Base-by-base conservation (phyloP, 2,888 invertebrate genomes). In the Drosophila mimica region DNA sequence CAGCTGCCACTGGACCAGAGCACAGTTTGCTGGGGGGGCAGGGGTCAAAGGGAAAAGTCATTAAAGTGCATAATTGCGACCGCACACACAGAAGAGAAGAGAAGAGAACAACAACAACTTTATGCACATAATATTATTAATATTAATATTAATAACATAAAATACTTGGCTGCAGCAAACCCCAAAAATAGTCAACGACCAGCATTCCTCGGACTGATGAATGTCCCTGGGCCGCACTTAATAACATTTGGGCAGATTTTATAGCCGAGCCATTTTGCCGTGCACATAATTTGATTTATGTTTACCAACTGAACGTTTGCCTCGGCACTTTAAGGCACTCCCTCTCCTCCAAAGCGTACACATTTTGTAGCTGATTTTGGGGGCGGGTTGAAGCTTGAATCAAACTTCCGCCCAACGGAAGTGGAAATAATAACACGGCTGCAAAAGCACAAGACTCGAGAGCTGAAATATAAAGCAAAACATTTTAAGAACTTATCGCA, bases 61-160 rank as follows among this genome's bases (percentile, higher is more conserved):
- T 87, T 87, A 89, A 87, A 89, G 75, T 90, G 83, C 90, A 83
- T 89, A 87, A 90, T 90, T 86, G 78, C 77, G 65, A 72, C 67
- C 70, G 75, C 70, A 79, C 70, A 77, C 53, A 63, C 43, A 59
- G 25, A 20, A 43, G 31, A 51, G 28, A 68, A 36, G 38, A 20
- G 25, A 38, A 34, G 36, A 48, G 40, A 57, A 61, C 43, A 80
- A 76, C 43, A 80, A 76, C 61, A 66, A 78, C 46, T 62, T 67
- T 77, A 61, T 76, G 60, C 76, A 81, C 79, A 72, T 76, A 84
- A 82, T 86, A 82, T 80, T 85, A 90, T 86, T 85, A 82, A 82
- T 85, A 90, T 86, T 85, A 89, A 86, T 86, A 86, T 86, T 86
- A 88, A 90, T 86, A 86, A 81, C 83, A 76, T 78, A 67, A 88